A percentile compares a stretch with the other conserved stretches of the same genome.
Conservation (phyloP, 2,888 invertebrate species). For the Agrotis segetum region DNA sequence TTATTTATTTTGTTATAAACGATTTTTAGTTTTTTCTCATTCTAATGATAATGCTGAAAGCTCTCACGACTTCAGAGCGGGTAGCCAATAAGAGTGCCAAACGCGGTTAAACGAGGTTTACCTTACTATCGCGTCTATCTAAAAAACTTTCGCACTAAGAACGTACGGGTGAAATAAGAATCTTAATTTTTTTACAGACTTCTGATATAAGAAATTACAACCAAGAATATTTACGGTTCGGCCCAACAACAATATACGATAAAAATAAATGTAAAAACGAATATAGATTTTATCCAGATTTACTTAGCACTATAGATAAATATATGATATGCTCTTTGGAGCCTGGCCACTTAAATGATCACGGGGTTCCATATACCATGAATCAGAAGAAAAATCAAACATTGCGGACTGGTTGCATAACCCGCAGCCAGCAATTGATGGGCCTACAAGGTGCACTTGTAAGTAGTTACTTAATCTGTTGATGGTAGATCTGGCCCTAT, state of each 20-base stretch:
- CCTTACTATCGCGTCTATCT: too few relatives aligned
- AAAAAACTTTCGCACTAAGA: too few relatives aligned
- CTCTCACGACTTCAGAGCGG: too few relatives aligned
- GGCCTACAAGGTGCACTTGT: conserved; percentile 12
- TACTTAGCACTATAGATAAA: conserved; percentile 64
- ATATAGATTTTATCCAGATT: conserved; percentile 49
- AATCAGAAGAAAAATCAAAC: conserved; percentile 28
- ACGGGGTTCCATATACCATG: conserved; percentile 1
- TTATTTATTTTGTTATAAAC: too few relatives aligned
- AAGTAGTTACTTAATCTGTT: too few relatives aligned
- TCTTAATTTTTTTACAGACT: conserved; percentile 51
- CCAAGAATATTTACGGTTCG: conserved; percentile 56
- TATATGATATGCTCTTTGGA: conserved; percentile 73
- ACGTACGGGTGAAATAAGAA: neutral
- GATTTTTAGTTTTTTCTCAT: too few relatives aligned
- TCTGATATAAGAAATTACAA: conserved; percentile 62
- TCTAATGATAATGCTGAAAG: too few relatives aligned
- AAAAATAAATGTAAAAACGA: conserved; percentile 63
- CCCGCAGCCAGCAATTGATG: neutral
- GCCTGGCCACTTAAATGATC: conserved; percentile 59
- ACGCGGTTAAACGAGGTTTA: too few relatives aligned
- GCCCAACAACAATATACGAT: conserved; percentile 57
- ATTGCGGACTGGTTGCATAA: conserved; percentile 8
- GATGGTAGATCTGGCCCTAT: too few relatives aligned
- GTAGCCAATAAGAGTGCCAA: too few relatives aligned